Percentiles rank a stretch among this genome's conserved stretches.
Conservation (phyloP, 2,888 invertebrate species). For the Tetranychus piercei region DNA sequence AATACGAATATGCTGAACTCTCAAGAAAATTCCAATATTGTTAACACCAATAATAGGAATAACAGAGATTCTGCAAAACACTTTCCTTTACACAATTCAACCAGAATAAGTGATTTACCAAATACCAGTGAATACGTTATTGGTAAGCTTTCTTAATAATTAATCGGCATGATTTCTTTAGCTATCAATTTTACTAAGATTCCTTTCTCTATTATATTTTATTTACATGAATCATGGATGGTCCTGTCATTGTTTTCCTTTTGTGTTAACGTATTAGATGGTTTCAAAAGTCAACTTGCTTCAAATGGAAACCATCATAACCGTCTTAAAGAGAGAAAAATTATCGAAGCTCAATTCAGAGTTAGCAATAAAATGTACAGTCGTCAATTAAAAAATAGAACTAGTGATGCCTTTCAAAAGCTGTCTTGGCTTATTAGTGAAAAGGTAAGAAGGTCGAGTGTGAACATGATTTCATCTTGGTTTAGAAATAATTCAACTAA, state of each 20-base stretch:
- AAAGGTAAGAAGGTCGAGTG: conserved; percentile 1
- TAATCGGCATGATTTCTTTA: no score
- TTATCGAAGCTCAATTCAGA: conserved; percentile 3
- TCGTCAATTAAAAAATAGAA: not conserved
- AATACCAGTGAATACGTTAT: not conserved
- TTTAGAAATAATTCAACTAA: not conserved
- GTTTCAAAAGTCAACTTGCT: not conserved
- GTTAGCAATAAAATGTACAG: conserved; percentile 10
- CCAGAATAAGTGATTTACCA: conserved; percentile 1
- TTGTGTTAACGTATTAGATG: not conserved
- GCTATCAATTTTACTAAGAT: no score
- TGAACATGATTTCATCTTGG: not conserved
- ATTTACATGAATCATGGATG: not conserved
- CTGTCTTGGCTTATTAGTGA: conserved; percentile 2
- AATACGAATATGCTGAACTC: not conserved
- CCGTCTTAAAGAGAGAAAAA: not conserved
- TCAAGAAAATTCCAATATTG: not conserved
- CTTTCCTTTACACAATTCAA: not conserved
- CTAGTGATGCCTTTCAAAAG: not conserved
- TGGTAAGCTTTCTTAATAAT: not conserved
- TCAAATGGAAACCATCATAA: not conserved
- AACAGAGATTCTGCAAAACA: not conserved
- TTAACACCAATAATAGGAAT: not conserved
- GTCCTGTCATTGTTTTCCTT: not conserved
- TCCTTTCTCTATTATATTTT: not conserved